Percentiles rank a stretch among this genome's conserved stretches.
phyloP scores from a whole-genome alignment of 1,140 invertebrate species.

The Hyposmocoma kahamanoa region DNA sequence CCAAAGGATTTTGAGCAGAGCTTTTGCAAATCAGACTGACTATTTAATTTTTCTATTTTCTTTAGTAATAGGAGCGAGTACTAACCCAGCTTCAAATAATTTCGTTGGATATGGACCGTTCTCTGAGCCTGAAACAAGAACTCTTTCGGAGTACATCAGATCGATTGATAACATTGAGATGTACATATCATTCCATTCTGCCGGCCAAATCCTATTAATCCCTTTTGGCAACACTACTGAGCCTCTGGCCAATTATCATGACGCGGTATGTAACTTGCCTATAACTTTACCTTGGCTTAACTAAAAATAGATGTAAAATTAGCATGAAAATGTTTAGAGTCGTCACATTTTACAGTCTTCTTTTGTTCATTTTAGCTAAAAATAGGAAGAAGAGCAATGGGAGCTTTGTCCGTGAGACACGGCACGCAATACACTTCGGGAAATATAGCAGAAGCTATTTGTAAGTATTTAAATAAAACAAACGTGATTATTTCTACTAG shows the following conservation, averaged over 20 bases:
- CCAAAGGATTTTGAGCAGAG: too few species aligned
- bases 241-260: constrained; percentile 71
- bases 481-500: too few species aligned
- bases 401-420: constrained; percentile 50
- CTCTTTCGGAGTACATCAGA: constrained; percentile 75
- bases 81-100: constrained; percentile 77
- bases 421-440: constrained; percentile 49
- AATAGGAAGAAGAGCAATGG: constrained; percentile 54
- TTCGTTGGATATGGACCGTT: constrained; percentile 82
- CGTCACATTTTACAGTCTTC: too few species aligned
- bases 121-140: constrained; percentile 83
- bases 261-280: constrained; percentile 68
- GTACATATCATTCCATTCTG: constrained; percentile 75
- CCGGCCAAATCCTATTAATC: constrained; percentile 65
- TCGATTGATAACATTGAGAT: constrained; percentile 65
- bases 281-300: too few species aligned
- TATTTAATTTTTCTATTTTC: not conserved
- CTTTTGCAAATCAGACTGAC: too few species aligned
- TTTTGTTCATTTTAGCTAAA: constrained; percentile 20
- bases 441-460: constrained; percentile 61
- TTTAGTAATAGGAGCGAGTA: constrained; percentile 74
- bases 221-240: constrained; percentile 72
- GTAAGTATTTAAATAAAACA: constrained; percentile 36
- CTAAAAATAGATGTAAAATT: too few species aligned
- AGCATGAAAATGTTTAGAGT: too few species aligned